Base-by-base conservation (phyloP, 2,888 invertebrate species). In the Spodoptera exigua region DNA sequence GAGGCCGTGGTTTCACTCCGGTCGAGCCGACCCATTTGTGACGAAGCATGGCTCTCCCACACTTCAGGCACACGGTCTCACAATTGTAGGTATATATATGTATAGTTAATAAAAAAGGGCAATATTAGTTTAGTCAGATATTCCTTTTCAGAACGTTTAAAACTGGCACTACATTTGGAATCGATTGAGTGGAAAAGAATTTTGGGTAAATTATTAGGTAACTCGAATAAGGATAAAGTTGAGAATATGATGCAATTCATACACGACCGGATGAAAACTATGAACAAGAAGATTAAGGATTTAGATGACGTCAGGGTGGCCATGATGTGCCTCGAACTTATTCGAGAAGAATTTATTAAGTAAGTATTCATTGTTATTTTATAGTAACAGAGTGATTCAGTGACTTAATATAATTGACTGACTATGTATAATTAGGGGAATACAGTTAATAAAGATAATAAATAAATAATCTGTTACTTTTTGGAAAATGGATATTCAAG, bases 141-240 rank as follows among this genome's bases (percentile, higher is more conserved):
- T n/a, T 40, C 2, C 11, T 11, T 63, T 70, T 32, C 74, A 96
- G 97, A 96, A 56, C 94, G 95, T 72, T 93, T 95, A 35, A 96
- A 96, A 87, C 84, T 95, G 21, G 96, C 95, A 0, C 86, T 98
- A 27, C 89, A 96, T 43, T 95, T 96, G 9, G 98, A 98, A 90
- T 96, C 97, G 0, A 95, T 96, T 70, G 95, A 96, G 49, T 98
- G 98, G 98, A 98, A 97, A 86, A 91, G 95, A 62, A 93, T 95
- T 16, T 90, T 97, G 53, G 98, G 98, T 0, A 95, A 95, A 76
- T 92, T 96, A 36, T 86, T 98, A 37, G 96, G 96, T 66, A 84
- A 91, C 0, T 96, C 95, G 10, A 98, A 97, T 80, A 96, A 96
- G 75, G 95, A 95, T 46, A 96, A 97, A 70, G 95, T 98, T 40